Evolutionary conservation across 2,797 vertebrate genomes (phyloP).

Genomic region (Sebastes glaucus): DNA sequence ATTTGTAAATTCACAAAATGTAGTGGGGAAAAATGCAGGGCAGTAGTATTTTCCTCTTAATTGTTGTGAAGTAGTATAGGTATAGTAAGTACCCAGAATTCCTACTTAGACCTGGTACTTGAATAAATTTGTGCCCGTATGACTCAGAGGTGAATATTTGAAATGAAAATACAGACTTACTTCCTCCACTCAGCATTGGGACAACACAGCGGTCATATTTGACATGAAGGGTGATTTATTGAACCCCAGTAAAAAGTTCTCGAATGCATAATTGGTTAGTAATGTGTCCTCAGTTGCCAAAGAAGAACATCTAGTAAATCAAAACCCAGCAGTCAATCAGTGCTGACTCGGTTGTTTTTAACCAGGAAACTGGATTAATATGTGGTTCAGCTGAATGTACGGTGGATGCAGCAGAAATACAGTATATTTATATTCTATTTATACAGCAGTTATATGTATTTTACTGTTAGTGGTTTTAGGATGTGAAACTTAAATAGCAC

Average conservation of each 20-base stretch:
- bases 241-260: not conserved
- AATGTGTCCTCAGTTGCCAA: not conserved
- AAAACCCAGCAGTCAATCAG: constrained; percentile 5
- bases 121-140: not conserved
- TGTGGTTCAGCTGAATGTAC: not conserved
- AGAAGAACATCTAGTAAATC: constrained; percentile 7
- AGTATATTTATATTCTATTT: not conserved
- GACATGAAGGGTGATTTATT: constrained; percentile 13
- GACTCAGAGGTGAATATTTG: not conserved
- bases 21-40: not conserved
- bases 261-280: not conserved
- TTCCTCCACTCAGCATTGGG: not conserved
- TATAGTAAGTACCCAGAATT: not conserved
- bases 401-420: not conserved
- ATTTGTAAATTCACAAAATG: not conserved
- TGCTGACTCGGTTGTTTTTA: not conserved
- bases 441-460: not conserved
- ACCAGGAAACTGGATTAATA: not conserved
- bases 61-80: not conserved
- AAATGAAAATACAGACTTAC: not conserved
- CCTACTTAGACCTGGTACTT: not conserved
- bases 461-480: not conserved
- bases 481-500: not conserved
- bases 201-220: not conserved
- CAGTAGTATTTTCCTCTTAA: not conserved